phyloP scores from a whole-genome alignment of 2,888 invertebrate genomes.

The Pollenia angustigena region DNA sequence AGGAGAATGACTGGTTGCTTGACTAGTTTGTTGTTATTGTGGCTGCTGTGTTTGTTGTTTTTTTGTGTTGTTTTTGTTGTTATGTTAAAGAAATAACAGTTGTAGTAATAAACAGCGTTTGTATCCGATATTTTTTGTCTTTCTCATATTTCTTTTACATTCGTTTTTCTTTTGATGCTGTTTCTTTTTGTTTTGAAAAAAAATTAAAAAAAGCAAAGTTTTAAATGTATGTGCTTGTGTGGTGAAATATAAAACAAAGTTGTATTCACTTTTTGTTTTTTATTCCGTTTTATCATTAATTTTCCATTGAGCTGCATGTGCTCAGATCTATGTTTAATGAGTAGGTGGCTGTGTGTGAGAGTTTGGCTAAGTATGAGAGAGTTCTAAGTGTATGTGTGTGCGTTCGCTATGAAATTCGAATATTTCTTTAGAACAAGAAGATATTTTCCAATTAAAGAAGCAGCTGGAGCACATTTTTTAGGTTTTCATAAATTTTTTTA shows the following conservation, averaged over 20 bases:
- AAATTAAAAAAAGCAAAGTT: neutral
- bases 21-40: neutral
- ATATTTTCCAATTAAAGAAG: conserved; percentile 23
- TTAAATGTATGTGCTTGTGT: conserved; percentile 9
- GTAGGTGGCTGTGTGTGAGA: conserved; percentile 15
- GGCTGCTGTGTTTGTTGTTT: conserved; percentile 14
- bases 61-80: neutral
- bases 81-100: conserved; percentile 25
- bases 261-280: conserved; percentile 1
- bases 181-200: conserved; percentile 21
- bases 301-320: conserved; percentile 65
- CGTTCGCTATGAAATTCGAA: neutral
- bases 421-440: conserved; percentile 41
- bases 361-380: neutral
- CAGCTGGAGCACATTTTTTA: conserved; percentile 38
- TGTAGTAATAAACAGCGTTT: conserved; percentile 31
- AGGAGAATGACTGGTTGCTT: conserved; percentile 11
- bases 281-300: conserved; percentile 33
- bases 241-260: conserved; percentile 24
- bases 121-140: conserved; percentile 22
- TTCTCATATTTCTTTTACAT: conserved; percentile 30
- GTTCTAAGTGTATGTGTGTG: neutral
- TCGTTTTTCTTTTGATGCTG: conserved; percentile 9
- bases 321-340: conserved; percentile 9
- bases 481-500: neutral